Evolutionary conservation across 35 echinoderm and acorn worm genomes (phyloP), one percentile per base, ranked within the genome.

Genomic region (Ophioderma brevispina): DNA sequence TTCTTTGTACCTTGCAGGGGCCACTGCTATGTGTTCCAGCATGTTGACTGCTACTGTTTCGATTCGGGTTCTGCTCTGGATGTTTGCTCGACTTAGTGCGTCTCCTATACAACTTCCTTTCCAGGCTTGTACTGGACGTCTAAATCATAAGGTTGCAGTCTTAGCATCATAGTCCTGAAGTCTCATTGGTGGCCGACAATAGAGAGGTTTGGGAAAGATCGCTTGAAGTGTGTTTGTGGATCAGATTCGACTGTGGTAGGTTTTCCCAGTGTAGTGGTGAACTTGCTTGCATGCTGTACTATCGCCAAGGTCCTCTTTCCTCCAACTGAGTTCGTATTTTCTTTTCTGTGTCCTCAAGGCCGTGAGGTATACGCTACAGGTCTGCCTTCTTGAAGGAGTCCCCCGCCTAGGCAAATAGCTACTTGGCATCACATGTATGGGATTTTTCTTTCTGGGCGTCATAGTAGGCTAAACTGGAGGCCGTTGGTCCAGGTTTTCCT

Each of bases 221-320:
- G 87, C 78, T 40, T 97, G 84, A 0, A 97, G 76, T n/a, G 88
- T n/a, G 95, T 64, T 91, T 97, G 84, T 97, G n/a, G 91, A 40
- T 97, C 95, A 14, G 81, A 40, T 0, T 94, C 31, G 11, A 90
- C 64, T 0, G 25, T 78, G 4, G 94, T 88, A 1, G 55, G 88
- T 91, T 86, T 91, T 0, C 89, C 92, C 40, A 94, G 94, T 2
- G 94, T 89, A 89, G 28, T 94, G 95, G 36, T 97, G 92, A 39
- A 94, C 94, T 39, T 89, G 43, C 95, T 91, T n/a, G n/a, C n/a
- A 36, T 80, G 35, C 38, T 91, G 81, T 0, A 94, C 80, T 28
- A 97, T 97, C 0, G 88, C 95, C 0, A 94, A 32, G 88, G 91
- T 94, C 30, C 93, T 91, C 78, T 97, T 97, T 78, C 90, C 91